Base-by-base conservation (phyloP, 2,797 vertebrate species). In the Hydrocynus forskahlii region DNA sequence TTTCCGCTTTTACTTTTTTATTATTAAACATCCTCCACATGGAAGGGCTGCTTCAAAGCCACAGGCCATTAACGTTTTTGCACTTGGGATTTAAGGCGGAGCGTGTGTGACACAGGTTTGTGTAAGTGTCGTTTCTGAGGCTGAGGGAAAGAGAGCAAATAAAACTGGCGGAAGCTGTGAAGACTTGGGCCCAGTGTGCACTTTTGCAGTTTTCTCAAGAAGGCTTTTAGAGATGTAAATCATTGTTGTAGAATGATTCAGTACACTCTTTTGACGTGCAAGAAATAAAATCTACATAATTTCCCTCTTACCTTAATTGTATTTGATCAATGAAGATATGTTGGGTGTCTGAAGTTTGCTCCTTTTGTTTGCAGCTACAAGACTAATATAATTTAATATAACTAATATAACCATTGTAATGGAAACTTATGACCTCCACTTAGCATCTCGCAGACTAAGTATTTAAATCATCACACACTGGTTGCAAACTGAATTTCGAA, bases 21-120 rank as follows among this genome's bases (percentile, higher is more conserved):
- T 88, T 88, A 87, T 86, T 87, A 77, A 86, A 84, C 85, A 87
- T 76, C 82, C 78, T 76, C 66, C 57, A 62, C 86, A 83, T 78
- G 73, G 79, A 82, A 79, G 80, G 80, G 64, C 83, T 80, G 70
- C 81, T 86, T 86, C 82, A 87, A 83, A 86, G 85, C 80, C 81
- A 21, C 69, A 70, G 79, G 76, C 76, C 86, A 86, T 87, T 87
- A 85, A 84, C 84, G 63, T 69, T 78, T 81, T 45, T 74, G 76
- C 83, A 69, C 76, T 81, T 35, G 73, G 75, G 79, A 84, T 86
- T 83, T 82, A 62, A 81, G 71, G 60, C 40, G n/a, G 69, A 79
- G 29, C 77, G 57, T 76, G 80, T 80, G 71, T 84, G 82, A 74
- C 83, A 82, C 73, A 64, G 69, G 57, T 75, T 80, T 80, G 59